Conservation (phyloP, 1,140 invertebrate species). For the Leucophenga varia region DNA sequence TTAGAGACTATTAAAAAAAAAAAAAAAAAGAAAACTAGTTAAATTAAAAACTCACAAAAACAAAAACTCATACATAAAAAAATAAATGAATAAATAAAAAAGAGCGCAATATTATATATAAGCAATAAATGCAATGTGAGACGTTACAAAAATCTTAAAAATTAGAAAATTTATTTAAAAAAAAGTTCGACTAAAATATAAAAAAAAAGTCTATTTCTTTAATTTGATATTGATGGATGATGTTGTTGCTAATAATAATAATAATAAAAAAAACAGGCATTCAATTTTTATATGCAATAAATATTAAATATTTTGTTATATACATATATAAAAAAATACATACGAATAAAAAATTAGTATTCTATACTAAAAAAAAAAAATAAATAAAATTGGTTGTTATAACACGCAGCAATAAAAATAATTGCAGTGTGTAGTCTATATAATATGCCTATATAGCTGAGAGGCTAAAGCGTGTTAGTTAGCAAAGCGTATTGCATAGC, state of each 20-base stretch:
- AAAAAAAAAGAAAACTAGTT: conserved; percentile 4
- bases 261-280: conserved; percentile 7
- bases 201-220: conserved; percentile 40
- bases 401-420: conserved; percentile 4
- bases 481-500: too few relatives aligned
- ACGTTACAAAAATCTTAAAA: conserved; percentile 7
- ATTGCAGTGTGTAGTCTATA: too few relatives aligned
- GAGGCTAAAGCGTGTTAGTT: too few relatives aligned
- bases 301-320: conserved; percentile 30
- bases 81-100: conserved; percentile 27
- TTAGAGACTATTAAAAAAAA: conserved; percentile 24
- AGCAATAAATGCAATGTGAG: not conserved
- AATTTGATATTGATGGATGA: conserved; percentile 50
- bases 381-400: conserved; percentile 1
- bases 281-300: conserved; percentile 7
- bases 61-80: conserved; percentile 19
- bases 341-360: conserved; percentile 21
- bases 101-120: conserved; percentile 12
- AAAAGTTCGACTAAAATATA: conserved; percentile 24
- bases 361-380: conserved; percentile 19
- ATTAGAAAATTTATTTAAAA: conserved; percentile 8
- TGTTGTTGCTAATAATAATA: too few relatives aligned
- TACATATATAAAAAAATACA: conserved; percentile 45
- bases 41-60: conserved; percentile 16
- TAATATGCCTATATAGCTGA: too few relatives aligned